Base-by-base conservation (phyloP, 2,113 vertebrate species). In the Entomyzon cyanotis region DNA sequence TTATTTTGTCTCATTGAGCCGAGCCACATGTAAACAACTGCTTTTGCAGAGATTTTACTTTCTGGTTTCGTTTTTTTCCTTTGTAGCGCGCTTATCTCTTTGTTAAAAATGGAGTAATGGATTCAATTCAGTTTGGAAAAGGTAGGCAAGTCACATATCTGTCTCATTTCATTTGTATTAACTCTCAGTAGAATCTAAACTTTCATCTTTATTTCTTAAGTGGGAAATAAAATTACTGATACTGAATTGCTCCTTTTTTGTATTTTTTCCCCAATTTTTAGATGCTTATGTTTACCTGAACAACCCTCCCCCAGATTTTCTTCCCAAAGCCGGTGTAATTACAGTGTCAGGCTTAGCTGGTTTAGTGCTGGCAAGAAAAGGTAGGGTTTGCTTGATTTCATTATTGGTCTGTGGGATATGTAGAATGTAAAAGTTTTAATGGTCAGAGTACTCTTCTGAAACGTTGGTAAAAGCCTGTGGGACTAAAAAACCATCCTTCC, bases 211-310 rank as follows among this genome's bases (percentile, higher is more conserved):
- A 31, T 84, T 90, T 86, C n/a, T 41, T 31, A 64, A 30, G 17
- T 37, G 15, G 24, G 27, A 81, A 92, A 55, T 47, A 14, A 84
- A 83, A 70, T 31, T 1, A 37, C 87, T 63, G 2, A 35, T 70
- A 42, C 2, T 87, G 13, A 92, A 62, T 50, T 81, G 12, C 16
- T n/a, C 3, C 1, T 76, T 58, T n/a, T 15, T 42, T 15, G 6
- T 27, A 7, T 31, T 59, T 2, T 71, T 27, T 27, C 13, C 62
- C 33, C 39, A 55, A 82, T 83, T 90, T 42, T 82, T 85, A 99
- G 99, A 99, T 98, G 92, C 97, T 27, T 99, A 98, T 81, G 91
- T 98, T 94, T 99, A 98, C 97, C 95, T 99, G 94, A 99, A 98
- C 97, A 98, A 99, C 90, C 98, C 99, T 13, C 99, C 99, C 15